Base-by-base conservation (phyloP, 1,140 invertebrate genomes). In the Caenorhabditis brenneri region DNA sequence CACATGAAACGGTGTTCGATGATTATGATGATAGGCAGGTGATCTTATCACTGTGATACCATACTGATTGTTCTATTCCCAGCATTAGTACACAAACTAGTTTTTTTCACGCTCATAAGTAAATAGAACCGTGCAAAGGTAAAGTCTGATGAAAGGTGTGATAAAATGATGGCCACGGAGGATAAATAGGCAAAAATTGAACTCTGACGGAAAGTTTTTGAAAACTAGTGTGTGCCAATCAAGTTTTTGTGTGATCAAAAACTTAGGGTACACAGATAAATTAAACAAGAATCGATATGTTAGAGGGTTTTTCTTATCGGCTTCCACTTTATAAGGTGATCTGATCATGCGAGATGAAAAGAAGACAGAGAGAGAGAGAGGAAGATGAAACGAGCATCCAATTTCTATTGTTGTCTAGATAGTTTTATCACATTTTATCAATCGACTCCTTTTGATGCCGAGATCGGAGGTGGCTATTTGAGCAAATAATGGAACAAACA, bases 11-110 rank as follows among this genome's bases (percentile, higher is more conserved):
- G 15, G 24, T 46, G 65, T 74, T 74, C 65, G 65, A 74, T 74
- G 65, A 74, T 74, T 42, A 74, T 74, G 65, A 42, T 24, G 36
- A 74, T 42, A 36, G 65, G 65, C 65, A 74, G 65, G 65, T 42
- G 36, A 74, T 74, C 65, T 74, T 42, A 74, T 74, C 65, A 24
- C 33, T 27, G 10, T 24, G 65, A 74, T 74, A 74, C 36, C 65
- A 42, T 42, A 74, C 5, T 74, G 19, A 74, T 74, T 24, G 65
- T 74, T 74, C 36, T 74, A 39, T 74, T 42, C 36, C 22, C 65
- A 42, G 36, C 65, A 42, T 24, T 42, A 42, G 65, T 74, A 46
- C 4, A 74, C 33, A 74, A 74, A 74, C 36, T 24, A 74, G 36
- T 42, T 65, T 33, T 65, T 9, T n/a, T n/a, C n/a, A n/a, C n/a